Evolutionary conservation across 2,113 vertebrate species (phyloP).

Genomic region (Centropristis striata): DNA sequence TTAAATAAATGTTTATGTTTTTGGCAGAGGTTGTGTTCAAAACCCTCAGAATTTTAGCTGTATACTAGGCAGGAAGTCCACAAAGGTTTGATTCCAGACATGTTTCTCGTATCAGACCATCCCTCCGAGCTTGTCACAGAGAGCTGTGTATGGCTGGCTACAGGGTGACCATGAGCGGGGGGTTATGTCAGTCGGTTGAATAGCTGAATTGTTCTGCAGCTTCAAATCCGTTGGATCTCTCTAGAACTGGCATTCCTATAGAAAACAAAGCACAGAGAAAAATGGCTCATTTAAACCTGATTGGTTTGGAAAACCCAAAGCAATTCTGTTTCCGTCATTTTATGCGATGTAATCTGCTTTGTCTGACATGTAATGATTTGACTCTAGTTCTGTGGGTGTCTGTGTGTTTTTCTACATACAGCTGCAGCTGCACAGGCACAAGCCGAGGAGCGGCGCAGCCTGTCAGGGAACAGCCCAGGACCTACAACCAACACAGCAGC

Average conservation of each 20-base stretch:
- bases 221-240: constrained; percentile 55
- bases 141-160: constrained; percentile 35
- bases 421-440: constrained; percentile 93
- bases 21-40: too few species aligned
- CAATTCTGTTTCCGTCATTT: not conserved
- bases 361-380: not conserved
- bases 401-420: constrained; percentile 64
- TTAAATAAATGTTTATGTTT: not conserved
- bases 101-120: constrained; percentile 26
- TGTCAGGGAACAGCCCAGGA: constrained; percentile 81
- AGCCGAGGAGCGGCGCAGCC: constrained; percentile 91
- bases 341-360: constrained; percentile 3
- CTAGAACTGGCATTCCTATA: constrained; percentile 60
- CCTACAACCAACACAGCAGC: constrained; percentile 65
- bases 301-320: not conserved
- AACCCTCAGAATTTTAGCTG: not conserved
- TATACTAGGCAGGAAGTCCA: constrained; percentile 10
- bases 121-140: constrained; percentile 45
- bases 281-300: constrained; percentile 4
- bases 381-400: not conserved
- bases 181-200: constrained; percentile 50
- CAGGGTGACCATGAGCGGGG: constrained; percentile 36
- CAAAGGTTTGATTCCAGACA: constrained; percentile 34
- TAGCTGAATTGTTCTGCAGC: constrained; percentile 70
- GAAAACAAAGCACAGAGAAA: constrained; percentile 42